Base-by-base conservation (phyloP, 92 coral and sea anemone species). In the Pocillopora grandis region DNA sequence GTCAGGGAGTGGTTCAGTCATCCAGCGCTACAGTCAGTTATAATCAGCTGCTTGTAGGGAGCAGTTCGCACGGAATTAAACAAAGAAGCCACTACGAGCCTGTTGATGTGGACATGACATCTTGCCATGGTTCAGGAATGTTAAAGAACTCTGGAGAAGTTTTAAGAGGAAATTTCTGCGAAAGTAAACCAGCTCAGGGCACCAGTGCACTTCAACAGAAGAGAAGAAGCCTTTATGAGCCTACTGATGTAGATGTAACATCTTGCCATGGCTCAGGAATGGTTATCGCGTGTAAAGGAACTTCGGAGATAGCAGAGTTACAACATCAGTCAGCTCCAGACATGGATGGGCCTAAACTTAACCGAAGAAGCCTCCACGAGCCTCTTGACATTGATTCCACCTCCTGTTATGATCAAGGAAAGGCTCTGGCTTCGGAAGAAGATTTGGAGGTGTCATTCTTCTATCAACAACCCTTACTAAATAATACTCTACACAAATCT, bases 361-460 rank as follows among this genome's bases (percentile, higher is more conserved):
- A 74, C 36, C 71, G 66, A 12, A 49, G 20, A 74, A 83, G 86
- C 57, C 35, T 83, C 17, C 64, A 83, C 20, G 80, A 83, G 52
- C 73, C 72, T 7, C 60, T 52, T 9, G 72, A 82, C 21, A 11
- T 82, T 3, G 82, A 84, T 49, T 18, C 75, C 14, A 76, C 88
- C 11, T 76, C 82, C 19, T 66, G 83, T 27, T 67, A 66, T 66
- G 72, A 79, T 23, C 58, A 72, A 62, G 86, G 73, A 27, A 2
- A 49, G 21, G 20, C 16, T 9, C 23, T 27, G 17, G 49, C 52
- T 6, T 35, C 72, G 62, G 23, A 10, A 48, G 77, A 31, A 13
- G 18, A 58, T 59, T 15, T 70, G n/a, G 70, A 80, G 27, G 27
- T 70, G 3, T 16, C 69, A 69, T 3, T 62, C 31, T 17, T 67